Evolutionary conservation across 1,140 invertebrate genomes (phyloP).

Genomic region (Trypoxylus dichotomus): DNA sequence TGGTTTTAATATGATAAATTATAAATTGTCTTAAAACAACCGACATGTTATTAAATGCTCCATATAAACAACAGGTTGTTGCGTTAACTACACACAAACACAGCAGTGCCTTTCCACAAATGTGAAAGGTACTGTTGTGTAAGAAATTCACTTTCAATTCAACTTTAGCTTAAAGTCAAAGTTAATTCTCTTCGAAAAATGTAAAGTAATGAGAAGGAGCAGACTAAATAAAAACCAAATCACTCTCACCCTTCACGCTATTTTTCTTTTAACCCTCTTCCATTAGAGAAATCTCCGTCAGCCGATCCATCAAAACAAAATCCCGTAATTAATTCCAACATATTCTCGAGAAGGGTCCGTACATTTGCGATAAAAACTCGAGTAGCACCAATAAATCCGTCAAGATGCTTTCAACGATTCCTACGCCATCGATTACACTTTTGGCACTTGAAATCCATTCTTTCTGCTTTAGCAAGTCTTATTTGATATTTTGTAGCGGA

Average conservation of each 20-base stretch:
- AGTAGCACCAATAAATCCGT: slow-evolving; percentile 4
- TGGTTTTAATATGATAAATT: too few species aligned
- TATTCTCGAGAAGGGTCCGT: background rate
- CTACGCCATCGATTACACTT: background rate
- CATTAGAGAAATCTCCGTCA: slow-evolving; percentile 6
- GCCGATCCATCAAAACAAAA: slow-evolving; percentile 12
- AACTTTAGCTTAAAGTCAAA: background rate
- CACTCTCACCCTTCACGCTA: background rate
- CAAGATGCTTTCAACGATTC: slow-evolving; percentile 11
- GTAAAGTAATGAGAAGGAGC: background rate
- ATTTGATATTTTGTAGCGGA: slow-evolving; percentile 1
- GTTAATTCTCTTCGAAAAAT: background rate
- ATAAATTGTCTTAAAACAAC: too few species aligned
- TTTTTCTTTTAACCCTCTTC: background rate
- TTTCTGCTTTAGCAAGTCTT: background rate
- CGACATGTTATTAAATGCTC: too few species aligned
- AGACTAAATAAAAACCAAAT: slow-evolving; percentile 5
- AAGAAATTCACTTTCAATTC: background rate
- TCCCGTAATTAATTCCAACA: slow-evolving; percentile 13
- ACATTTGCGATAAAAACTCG: background rate
- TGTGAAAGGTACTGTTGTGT: too few species aligned
- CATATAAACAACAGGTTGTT: too few species aligned
- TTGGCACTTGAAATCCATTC: background rate
- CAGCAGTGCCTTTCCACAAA: too few species aligned
- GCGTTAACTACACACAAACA: too few species aligned